Evolutionary conservation across 2,113 vertebrate genomes (phyloP).

Genomic region (Pavo muticus): DNA sequence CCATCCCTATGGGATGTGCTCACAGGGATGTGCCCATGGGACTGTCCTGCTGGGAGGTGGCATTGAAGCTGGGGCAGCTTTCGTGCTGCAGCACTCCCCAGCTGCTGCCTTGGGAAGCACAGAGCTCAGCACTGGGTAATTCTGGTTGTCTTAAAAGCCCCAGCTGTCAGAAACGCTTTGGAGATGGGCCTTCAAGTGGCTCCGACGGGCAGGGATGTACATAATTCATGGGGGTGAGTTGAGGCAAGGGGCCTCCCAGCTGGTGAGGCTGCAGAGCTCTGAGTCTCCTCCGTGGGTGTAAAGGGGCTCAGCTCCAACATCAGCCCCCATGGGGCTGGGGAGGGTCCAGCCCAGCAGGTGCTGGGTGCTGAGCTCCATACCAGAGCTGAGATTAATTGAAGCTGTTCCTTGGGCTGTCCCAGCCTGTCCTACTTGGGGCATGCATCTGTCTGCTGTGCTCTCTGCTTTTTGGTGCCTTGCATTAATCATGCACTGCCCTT

Average conservation of each 20-base stretch:
- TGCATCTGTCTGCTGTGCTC: constrained; percentile 13
- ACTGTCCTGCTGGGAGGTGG: background rate
- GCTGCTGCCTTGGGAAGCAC: constrained; percentile 10
- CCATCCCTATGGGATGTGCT: fast-evolving
- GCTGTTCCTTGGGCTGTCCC: background rate
- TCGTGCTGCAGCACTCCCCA: background rate
- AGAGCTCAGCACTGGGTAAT: constrained; percentile 26
- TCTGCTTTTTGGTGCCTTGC: constrained; percentile 51
- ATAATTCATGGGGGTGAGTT: constrained; percentile 67
- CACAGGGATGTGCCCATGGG: background rate
- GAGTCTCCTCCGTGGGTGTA: background rate
- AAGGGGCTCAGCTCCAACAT: fast-evolving
- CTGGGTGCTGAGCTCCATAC: background rate
- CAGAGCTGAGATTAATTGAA: constrained; percentile 12
- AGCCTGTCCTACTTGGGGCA: constrained; percentile 47
- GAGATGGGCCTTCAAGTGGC: constrained; percentile 58
- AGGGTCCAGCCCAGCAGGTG: background rate
- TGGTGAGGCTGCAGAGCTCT: background rate
- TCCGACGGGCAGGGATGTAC: constrained; percentile 13
- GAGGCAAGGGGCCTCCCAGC: constrained; percentile 15
- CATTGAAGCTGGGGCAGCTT: background rate
- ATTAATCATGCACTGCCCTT: constrained; percentile 38
- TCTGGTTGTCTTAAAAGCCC: constrained; percentile 70
- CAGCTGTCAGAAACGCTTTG: constrained; percentile 70
- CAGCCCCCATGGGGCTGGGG: background rate